A percentile compares a stretch with the other conserved stretches of the same genome.
phyloP scores from a whole-genome alignment of 2,113 vertebrate species.

The Colossoma macropomum region DNA sequence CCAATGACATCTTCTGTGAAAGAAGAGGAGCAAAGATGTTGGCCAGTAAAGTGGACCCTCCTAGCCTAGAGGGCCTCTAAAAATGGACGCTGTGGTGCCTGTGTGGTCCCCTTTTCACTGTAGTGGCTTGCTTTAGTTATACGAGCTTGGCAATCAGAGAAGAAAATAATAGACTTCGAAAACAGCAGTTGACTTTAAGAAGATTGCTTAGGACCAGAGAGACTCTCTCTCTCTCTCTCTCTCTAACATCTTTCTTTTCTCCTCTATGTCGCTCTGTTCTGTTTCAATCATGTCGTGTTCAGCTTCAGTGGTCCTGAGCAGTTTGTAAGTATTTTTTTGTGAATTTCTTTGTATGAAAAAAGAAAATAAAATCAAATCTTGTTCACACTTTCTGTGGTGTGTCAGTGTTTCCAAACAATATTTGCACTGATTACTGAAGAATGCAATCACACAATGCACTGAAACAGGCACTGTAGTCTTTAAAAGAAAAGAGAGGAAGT shows the following conservation, averaged over 20 bases:
- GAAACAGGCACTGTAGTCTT: neutral
- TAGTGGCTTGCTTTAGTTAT: slow-evolving; percentile 30
- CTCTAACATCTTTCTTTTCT: slow-evolving; percentile 42
- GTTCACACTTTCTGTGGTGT: slow-evolving; percentile 44
- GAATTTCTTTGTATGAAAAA: slow-evolving; percentile 77
- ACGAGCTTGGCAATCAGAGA: slow-evolving; percentile 43
- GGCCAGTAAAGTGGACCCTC: neutral
- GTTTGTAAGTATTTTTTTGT: slow-evolving; percentile 77
- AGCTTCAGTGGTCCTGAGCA: slow-evolving; percentile 67
- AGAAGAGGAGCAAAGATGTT: neutral
- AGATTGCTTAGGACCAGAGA: neutral
- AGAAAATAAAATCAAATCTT: slow-evolving; percentile 63
- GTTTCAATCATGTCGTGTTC: slow-evolving; percentile 70
- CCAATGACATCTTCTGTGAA: neutral
- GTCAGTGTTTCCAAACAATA: slow-evolving; percentile 11
- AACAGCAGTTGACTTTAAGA: slow-evolving; percentile 36
- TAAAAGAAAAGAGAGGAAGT: slow-evolving; percentile 46
- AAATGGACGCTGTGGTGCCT: neutral
- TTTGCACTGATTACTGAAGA: slow-evolving; percentile 36
- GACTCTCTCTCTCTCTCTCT: slow-evolving; percentile 50
- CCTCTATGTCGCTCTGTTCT: slow-evolving; percentile 59
- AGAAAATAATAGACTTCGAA: slow-evolving; percentile 35
- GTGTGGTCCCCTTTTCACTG: slow-evolving; percentile 45
- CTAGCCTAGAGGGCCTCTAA: neutral
- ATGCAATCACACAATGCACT: slow-evolving; percentile 2